These are phyloP conservation scores for Brachyopa scutellaris DNA, from an alignment of 2,888 invertebrate genomes.

Conservation along the genomic window DNA sequence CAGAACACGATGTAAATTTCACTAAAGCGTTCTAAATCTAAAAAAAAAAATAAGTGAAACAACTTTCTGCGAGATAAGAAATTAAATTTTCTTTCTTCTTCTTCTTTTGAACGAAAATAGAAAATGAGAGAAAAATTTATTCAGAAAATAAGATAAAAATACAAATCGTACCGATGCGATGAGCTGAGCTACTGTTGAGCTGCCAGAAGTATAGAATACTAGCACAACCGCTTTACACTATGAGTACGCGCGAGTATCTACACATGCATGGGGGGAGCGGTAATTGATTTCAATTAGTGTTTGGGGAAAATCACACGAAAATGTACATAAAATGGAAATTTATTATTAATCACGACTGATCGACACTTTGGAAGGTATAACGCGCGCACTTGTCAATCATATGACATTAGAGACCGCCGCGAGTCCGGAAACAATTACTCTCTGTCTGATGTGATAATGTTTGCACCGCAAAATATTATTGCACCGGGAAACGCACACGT, in stretches of 20 bases:
- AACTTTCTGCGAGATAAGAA: constrained; percentile 62
- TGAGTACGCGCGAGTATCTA: not conserved
- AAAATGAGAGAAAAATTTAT: constrained; percentile 67
- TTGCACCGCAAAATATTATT: not conserved
- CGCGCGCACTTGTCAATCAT: constrained; percentile 13
- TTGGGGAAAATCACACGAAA: constrained; percentile 16
- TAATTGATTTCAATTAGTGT: constrained; percentile 64
- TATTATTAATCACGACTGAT: not conserved
- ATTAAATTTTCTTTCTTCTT: not conserved
- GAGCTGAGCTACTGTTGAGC: too few relatives aligned
- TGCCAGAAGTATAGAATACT: constrained; percentile 23
- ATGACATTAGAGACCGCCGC: not conserved
- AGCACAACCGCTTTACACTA: too few relatives aligned
- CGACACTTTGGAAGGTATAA: not conserved
- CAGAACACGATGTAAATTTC: constrained; percentile 35
- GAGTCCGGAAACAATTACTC: constrained; percentile 17
- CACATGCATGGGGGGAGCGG: not conserved
- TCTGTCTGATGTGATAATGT: not conserved
- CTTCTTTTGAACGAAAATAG: constrained; percentile 57
- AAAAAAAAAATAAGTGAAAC: constrained; percentile 26
- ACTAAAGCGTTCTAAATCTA: constrained; percentile 54
- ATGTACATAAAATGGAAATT: not conserved
- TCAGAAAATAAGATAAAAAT: constrained; percentile 54
- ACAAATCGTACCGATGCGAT: constrained; percentile 22
- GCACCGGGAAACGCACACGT: not conserved